Conservation (phyloP, 2,888 invertebrate species). For the Sesamia inferens region DNA sequence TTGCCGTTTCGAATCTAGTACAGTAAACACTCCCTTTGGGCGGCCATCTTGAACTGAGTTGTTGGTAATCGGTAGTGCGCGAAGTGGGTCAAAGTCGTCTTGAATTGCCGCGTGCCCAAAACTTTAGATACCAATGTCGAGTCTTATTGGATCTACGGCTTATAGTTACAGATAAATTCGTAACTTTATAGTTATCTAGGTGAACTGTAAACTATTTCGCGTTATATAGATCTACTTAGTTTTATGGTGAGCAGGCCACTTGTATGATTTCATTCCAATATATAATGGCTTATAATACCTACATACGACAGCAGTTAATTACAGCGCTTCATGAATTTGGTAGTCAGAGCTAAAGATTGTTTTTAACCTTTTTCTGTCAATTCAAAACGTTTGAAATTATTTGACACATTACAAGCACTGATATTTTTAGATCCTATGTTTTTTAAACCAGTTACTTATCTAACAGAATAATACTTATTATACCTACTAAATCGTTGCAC, state of each 20-base stretch:
- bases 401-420: background rate
- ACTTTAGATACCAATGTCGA: conserved; percentile 65
- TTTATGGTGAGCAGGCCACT: conserved; percentile 22
- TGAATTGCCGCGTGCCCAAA: conserved; percentile 74
- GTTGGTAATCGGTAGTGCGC: conserved; percentile 71
- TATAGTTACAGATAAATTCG: conserved; percentile 26
- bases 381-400: background rate
- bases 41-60: conserved; percentile 79
- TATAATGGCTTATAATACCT: conserved; percentile 8
- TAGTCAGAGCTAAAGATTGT: conserved; percentile 13
- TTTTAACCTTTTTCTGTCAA: background rate
- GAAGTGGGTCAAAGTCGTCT: conserved; percentile 85
- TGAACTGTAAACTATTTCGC: conserved; percentile 27
- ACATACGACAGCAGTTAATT: conserved; percentile 11
- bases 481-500: background rate
- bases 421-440: background rate
- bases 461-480: background rate
- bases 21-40: conserved; percentile 75
- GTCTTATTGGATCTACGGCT: conserved; percentile 47
- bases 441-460: background rate
- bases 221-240: conserved; percentile 27
- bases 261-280: conserved; percentile 42
- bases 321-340: conserved; percentile 5
- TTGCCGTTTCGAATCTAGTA: conserved; percentile 63
- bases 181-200: conserved; percentile 11